Evolutionary conservation across 2,797 vertebrate genomes (phyloP), one percentile per base, ranked within the genome.

Genomic region (Tarsius wallacei): DNA sequence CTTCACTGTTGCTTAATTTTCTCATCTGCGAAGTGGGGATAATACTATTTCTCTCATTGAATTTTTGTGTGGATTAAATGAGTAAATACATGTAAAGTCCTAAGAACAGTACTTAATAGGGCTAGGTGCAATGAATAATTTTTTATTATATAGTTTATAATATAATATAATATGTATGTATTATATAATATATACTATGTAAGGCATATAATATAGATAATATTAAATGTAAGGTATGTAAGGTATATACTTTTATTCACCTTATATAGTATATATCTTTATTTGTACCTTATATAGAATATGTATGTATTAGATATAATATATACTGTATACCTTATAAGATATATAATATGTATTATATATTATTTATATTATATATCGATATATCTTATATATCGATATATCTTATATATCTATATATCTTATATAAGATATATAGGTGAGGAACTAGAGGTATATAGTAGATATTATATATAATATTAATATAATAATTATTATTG

Each of bases 1-100:
- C 8, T 22, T 74, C 28, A 66, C 15, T 70, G n/a, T 93, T 31
- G 17, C 14, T 96, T 93, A 74, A 71, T 89, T 92, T 96, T 78
- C 31, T 96, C 31, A 57, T 87, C 16, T 97, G 49, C 87, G 55
- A 84, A 95, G 51, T 81, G 19, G 42, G 22, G 6, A 61, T 84
- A 49, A 61, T 49, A 66, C 33, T 57, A 0, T 89, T 78, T 87
- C 73, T 84, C n/a, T 92, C 22, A 36, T 24, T 91, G 87, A n/a
- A 26, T 51, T 82, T 31, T 63, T 88, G 5, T 47, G 17, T 91
- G 28, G 36, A 66, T 93, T 87, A 51, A 92, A 83, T 80, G 68
- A 91, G 19, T 89, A 73, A 81, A 94, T 66, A 63, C 5, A 42
- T 51, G 57, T 57, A 21, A 71, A 93, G 68, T 88, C 87, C 22